Base-by-base conservation (phyloP, 1,140 invertebrate species). In the Dendroctonus valens region DNA sequence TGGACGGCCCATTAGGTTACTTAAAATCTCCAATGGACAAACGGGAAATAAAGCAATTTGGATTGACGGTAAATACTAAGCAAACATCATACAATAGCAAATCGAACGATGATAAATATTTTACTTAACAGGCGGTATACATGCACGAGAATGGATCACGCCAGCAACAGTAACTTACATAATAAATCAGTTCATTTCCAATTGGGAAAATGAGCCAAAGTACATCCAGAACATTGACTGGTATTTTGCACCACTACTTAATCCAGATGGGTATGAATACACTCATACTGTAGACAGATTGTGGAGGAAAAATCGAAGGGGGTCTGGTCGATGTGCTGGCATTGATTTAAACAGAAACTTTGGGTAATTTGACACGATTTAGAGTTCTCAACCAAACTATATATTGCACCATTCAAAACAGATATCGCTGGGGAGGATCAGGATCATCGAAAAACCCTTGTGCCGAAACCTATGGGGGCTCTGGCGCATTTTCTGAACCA, bases 71-170 rank as follows among this genome's bases (percentile, higher is more conserved):
- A 37, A 11, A 14, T 42, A 44, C 2, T 58, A 12, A 26, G 26
- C 26, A 26, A 3, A 26, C 26, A 1, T 26, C 1, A 46, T 46
- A n/a, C n/a, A n/a, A n/a, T n/a, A 46, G 1, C 44, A 46, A 46
- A 1, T 46, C 12, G 41, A 8, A 57, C 41, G 41, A 14, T 58
- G 15, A 6, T 52, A 49, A 52, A 40, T 38, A 52, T 41, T 44
- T 3, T 39, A 42, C 39, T 7, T 61, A 41, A 41, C 39, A 68
- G 66, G 84, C 79, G 93, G 92, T 9, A 93, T 95, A 73, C 94
- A 97, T 74, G 93, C 93, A 0, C 79, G 94, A 41, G 94, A 97
- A 81, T 97, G 94, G 94, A 94, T 97, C 61, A 87, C 92, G 51
- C 89, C 92, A 3, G 92, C 94, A 0, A 89, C 90, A 0, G 89